Evolutionary conservation across 2,113 vertebrate species (phyloP).

Genomic region (Steatornis caripensis): DNA sequence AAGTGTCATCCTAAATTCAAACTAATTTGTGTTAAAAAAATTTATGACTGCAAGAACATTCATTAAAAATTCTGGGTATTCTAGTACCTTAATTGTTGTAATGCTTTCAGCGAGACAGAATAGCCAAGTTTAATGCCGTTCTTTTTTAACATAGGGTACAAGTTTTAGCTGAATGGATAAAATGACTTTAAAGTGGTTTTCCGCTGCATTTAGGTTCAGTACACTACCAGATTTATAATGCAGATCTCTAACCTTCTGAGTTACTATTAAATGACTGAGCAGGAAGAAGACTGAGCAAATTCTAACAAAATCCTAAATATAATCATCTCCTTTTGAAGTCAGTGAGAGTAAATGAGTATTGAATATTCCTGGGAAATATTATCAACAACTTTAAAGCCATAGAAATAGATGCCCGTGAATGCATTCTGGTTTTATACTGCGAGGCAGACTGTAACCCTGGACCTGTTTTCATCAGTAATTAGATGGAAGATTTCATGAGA

Average conservation of each 20-base stretch:
- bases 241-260: background rate
- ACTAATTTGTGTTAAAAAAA: background rate
- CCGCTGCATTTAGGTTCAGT: background rate
- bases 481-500: background rate
- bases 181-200: background rate
- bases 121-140: background rate
- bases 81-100: background rate
- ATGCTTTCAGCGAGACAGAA: background rate
- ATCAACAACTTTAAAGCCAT: background rate
- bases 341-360: background rate
- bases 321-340: background rate
- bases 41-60: background rate
- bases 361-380: background rate
- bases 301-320: background rate
- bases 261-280: background rate
- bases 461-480: background rate
- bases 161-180: background rate
- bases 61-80: background rate
- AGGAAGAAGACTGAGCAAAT: background rate
- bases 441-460: background rate
- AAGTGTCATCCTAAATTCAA: background rate
- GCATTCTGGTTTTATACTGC: background rate
- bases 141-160: background rate
- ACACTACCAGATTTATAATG: background rate
- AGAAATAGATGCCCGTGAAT: background rate